phyloP scores from a whole-genome alignment of 2,888 invertebrate genomes.

The Agrochola macilenta region DNA sequence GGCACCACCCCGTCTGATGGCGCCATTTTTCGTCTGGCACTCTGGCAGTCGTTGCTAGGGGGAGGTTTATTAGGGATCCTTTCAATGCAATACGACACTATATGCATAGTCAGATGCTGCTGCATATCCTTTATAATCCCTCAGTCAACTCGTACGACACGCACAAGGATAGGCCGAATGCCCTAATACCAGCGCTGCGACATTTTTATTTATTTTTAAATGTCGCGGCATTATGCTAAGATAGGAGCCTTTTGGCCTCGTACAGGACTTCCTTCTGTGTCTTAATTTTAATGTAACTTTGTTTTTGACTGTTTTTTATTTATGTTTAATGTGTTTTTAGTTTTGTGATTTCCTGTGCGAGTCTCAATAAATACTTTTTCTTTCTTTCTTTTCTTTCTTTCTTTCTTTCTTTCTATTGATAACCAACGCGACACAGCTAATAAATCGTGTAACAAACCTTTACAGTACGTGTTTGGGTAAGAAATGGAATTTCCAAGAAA shows the following conservation, averaged over 20 bases:
- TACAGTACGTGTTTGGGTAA: constrained; percentile 36
- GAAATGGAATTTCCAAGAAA: constrained; percentile 44
- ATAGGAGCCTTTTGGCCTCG: too few relatives aligned
- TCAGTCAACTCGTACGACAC: constrained; percentile 8
- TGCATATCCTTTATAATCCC: constrained; percentile 30
- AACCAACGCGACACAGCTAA: constrained; percentile 29
- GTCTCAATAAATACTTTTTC: too few relatives aligned
- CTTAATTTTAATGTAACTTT: too few relatives aligned
- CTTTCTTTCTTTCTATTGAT: too few relatives aligned
- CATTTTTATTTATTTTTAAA: too few relatives aligned
- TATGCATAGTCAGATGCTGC: constrained; percentile 15
- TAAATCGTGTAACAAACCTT: constrained; percentile 41
- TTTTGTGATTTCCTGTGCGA: too few relatives aligned
- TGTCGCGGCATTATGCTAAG: too few relatives aligned
- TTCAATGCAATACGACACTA: constrained; percentile 28
- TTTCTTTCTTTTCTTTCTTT: too few relatives aligned
- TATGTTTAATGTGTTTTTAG: too few relatives aligned
- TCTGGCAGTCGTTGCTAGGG: constrained; percentile 27
- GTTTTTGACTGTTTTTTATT: too few relatives aligned
- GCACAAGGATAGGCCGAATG: constrained; percentile 10
- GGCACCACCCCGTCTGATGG: constrained; percentile 32
- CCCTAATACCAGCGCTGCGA: too few relatives aligned
- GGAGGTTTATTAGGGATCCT: constrained; percentile 34
- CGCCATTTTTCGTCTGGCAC: constrained; percentile 48
- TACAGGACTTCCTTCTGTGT: too few relatives aligned